Conservation (phyloP, 2,113 vertebrate species). For the Pangasianodon hypophthalmus region DNA sequence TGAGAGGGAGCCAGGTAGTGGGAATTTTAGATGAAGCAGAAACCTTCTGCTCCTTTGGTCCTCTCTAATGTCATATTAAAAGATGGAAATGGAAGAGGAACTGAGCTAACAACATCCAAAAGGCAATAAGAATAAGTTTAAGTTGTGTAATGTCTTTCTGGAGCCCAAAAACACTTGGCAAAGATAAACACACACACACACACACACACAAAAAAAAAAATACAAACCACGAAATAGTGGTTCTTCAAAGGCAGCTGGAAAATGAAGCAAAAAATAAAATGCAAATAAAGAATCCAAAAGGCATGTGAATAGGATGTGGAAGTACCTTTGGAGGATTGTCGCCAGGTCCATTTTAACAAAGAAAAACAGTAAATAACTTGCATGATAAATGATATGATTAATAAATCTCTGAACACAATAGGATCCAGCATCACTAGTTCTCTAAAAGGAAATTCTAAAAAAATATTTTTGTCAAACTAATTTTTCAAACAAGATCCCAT, state of each 20-base stretch:
- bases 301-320: background rate
- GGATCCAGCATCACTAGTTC: background rate
- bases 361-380: background rate
- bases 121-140: background rate
- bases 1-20: background rate
- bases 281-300: background rate
- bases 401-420: background rate
- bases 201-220: background rate
- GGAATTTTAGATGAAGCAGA: conserved; percentile 22
- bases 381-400: background rate
- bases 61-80: conserved; percentile 11
- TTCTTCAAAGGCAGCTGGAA: background rate
- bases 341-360: background rate
- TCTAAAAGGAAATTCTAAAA: background rate
- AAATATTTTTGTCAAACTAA: too few relatives aligned
- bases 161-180: background rate
- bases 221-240: background rate
- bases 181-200: background rate
- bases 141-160: background rate
- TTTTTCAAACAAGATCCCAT: too few relatives aligned
- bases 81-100: background rate
- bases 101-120: background rate
- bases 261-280: background rate
- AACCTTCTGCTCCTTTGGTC: conserved; percentile 1
- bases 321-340: background rate